phyloP scores from a whole-genome alignment of 1,140 invertebrate species.

The Schlechtendalia chinensis region DNA sequence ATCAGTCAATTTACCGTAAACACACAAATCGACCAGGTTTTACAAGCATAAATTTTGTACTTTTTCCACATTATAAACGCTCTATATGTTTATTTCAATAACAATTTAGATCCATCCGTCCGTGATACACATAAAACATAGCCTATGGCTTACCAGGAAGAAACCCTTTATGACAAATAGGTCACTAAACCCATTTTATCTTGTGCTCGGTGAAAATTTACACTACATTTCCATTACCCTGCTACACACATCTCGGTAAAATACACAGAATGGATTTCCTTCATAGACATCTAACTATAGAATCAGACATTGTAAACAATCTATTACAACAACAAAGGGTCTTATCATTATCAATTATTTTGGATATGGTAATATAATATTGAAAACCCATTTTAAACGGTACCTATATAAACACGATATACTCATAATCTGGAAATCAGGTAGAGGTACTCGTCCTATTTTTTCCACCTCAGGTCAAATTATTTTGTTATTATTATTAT shows the following conservation, averaged over 20 bases:
- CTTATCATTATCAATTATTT: not conserved
- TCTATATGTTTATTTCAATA: not conserved
- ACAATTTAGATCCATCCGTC: not conserved
- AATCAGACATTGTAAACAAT: not conserved
- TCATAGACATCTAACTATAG: not conserved
- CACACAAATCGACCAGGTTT: not conserved
- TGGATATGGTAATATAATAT: not conserved
- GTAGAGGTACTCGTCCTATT: too few relatives aligned
- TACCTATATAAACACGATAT: too few relatives aligned
- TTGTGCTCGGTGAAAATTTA: conserved; percentile 20
- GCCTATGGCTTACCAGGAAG: not conserved
- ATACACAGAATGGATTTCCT: not conserved
- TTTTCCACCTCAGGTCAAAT: too few relatives aligned
- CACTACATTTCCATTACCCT: conserved; percentile 22
- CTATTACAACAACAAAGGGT: not conserved
- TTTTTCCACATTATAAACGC: not conserved
- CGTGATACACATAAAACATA: not conserved
- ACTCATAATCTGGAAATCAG: too few relatives aligned
- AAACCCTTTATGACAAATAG: conserved; percentile 42
- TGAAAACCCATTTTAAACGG: too few relatives aligned
- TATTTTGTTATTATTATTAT: too few relatives aligned
- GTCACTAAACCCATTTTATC: conserved; percentile 44
- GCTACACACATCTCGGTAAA: not conserved
- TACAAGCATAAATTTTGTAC: not conserved
- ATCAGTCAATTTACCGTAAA: conserved; percentile 20